These are phyloP conservation scores for Diaprepes abbreviatus DNA, from an alignment of 2,888 invertebrate species.

Conservation along the genomic window DNA sequence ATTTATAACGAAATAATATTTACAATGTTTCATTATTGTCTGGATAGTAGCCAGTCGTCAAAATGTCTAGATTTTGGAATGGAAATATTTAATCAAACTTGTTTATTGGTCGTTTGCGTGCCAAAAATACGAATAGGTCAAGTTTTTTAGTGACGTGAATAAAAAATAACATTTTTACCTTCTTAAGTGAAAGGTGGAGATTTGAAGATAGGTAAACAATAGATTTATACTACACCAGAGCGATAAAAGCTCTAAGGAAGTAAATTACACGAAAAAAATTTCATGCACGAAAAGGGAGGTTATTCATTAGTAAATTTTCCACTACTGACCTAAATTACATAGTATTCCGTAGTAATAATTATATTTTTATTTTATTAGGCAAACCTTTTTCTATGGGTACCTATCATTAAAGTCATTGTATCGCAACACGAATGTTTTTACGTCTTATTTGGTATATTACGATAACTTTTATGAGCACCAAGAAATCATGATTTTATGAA, in stretches of 20 bases:
- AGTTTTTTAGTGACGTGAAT: background rate
- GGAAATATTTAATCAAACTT: slow-evolving; percentile 5
- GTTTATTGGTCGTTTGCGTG: slow-evolving; percentile 15
- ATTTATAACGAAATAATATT: no score
- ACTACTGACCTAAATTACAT: background rate
- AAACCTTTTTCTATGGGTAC: no score
- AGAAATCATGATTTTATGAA: no score
- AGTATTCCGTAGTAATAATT: background rate
- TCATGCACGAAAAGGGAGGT: background rate
- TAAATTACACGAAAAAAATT: background rate
- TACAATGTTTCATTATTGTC: background rate
- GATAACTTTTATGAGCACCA: no score
- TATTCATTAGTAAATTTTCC: background rate
- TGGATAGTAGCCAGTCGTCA: slow-evolving; percentile 8
- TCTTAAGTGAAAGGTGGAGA: slow-evolving; percentile 9
- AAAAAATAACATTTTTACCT: slow-evolving; percentile 10
- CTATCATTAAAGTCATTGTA: no score
- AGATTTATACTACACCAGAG: background rate
- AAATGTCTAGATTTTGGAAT: slow-evolving; percentile 3
- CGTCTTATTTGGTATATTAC: no score
- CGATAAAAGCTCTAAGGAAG: background rate
- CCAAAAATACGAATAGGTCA: background rate
- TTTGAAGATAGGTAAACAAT: slow-evolving; percentile 13
- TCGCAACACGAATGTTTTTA: no score
- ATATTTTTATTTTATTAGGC: no score